Percentiles rank a stretch among this genome's conserved stretches.
Evolutionary conservation across 1,140 invertebrate species (phyloP).

Genomic region (Magallana gigas): DNA sequence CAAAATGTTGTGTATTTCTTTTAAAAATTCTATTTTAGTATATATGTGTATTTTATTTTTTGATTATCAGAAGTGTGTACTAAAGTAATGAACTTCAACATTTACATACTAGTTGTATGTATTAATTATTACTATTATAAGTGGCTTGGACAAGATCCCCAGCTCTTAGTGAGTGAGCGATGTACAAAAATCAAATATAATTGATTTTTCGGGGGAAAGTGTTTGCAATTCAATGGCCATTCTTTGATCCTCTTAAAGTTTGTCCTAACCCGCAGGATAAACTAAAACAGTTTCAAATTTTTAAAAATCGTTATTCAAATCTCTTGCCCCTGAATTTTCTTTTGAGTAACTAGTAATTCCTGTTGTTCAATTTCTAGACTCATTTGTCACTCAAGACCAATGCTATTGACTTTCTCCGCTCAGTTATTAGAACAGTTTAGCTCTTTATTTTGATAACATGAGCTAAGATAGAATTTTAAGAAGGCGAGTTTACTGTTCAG

Average conservation of each 20-base stretch:
- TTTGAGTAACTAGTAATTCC: not conserved
- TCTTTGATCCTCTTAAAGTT: not conserved
- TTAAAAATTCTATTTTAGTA: no score
- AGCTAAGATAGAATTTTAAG: no score
- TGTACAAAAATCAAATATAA: not conserved
- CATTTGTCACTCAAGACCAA: not conserved
- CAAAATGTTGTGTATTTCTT: no score
- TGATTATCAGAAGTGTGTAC: no score
- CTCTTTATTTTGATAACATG: no score
- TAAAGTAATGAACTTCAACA: no score
- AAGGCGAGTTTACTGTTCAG: no score
- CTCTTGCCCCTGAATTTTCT: not conserved
- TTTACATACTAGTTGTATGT: no score
- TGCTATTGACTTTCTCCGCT: not conserved
- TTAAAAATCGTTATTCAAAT: not conserved
- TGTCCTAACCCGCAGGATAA: not conserved
- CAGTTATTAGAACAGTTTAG: not conserved
- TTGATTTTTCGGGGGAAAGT: not conserved
- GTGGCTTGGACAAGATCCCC: not conserved
- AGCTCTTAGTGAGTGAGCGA: not conserved
- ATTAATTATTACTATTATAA: not conserved
- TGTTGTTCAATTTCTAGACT: not conserved
- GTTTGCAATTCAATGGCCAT: not conserved
- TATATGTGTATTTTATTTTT: no score
- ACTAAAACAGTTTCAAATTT: not conserved